Conservation (phyloP, 2,888 invertebrate genomes). For the Dicyrtomina minuta region DNA sequence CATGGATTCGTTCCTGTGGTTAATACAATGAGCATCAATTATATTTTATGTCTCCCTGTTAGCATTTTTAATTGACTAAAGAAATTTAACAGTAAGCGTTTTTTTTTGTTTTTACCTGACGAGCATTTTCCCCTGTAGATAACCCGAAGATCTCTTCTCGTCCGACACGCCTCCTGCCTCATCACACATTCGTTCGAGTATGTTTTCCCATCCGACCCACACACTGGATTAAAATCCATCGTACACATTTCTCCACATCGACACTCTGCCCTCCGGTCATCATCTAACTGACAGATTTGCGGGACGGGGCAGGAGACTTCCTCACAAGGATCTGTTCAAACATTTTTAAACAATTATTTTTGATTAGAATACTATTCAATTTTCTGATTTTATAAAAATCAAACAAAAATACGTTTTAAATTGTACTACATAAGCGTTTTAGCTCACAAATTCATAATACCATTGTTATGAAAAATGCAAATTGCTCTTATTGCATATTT, state of each 20-base stretch:
- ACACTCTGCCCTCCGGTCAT: constrained; percentile 73
- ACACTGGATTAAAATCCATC: constrained; percentile 44
- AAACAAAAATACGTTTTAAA: too few relatives aligned
- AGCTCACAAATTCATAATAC: too few relatives aligned
- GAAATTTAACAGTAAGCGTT: too few relatives aligned
- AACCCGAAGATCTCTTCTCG: constrained; percentile 70
- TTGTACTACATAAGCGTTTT: too few relatives aligned
- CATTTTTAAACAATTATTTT: too few relatives aligned
- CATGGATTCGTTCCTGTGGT: constrained; percentile 79
- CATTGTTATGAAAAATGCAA: too few relatives aligned
- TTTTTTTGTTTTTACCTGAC: constrained; percentile 66
- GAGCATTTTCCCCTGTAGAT: constrained; percentile 81
- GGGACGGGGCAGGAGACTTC: constrained; percentile 74
- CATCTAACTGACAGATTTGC: constrained; percentile 80
- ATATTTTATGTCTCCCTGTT: background rate
- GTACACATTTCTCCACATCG: constrained; percentile 72
- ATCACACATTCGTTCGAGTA: constrained; percentile 80
- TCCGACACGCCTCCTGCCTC: constrained; percentile 74
- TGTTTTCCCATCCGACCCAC: constrained; percentile 60
- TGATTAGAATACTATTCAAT: too few relatives aligned
- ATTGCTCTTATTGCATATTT: too few relatives aligned
- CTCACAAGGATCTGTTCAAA: constrained; percentile 84
- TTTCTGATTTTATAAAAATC: too few relatives aligned
- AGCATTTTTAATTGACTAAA: background rate
- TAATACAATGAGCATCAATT: too few relatives aligned